Percentiles rank a stretch among this genome's conserved stretches.
phyloP scores from a whole-genome alignment of 2,113 vertebrate genomes.

The Mungos mungo region DNA sequence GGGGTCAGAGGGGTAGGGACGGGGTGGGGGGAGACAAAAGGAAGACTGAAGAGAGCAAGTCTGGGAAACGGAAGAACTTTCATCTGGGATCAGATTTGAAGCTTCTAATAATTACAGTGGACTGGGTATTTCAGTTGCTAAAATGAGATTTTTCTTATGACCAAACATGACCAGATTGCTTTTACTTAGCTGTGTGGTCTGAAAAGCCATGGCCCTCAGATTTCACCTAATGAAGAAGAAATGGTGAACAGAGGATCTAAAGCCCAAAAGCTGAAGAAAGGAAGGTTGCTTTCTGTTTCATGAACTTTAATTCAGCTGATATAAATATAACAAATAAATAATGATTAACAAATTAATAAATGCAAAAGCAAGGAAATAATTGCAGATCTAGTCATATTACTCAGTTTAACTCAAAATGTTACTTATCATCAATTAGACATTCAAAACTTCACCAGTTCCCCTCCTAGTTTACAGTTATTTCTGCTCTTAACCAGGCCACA shows the following conservation, averaged over 20 bases:
- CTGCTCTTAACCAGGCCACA: background rate
- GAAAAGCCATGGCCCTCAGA: background rate
- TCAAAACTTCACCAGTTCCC: background rate
- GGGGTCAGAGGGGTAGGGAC: background rate
- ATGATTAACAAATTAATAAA: background rate
- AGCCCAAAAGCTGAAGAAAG: background rate
- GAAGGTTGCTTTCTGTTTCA: background rate
- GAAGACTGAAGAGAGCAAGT: background rate
- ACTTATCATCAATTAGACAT: background rate
- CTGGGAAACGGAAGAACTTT: background rate
- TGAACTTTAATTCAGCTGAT: background rate
- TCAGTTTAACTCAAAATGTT: background rate
- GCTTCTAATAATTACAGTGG: background rate
- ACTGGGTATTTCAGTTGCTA: background rate
- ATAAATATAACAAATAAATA: background rate
- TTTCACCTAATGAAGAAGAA: background rate
- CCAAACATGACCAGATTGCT: background rate
- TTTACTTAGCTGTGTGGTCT: background rate
- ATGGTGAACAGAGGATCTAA: background rate
- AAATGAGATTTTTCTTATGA: background rate
- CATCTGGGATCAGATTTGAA: background rate
- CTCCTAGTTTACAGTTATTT: background rate
- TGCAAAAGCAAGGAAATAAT: background rate
- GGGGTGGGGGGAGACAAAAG: background rate
- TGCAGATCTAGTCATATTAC: background rate